Base-by-base conservation (phyloP, 2,113 vertebrate genomes). In the Bostrychus sinensis region DNA sequence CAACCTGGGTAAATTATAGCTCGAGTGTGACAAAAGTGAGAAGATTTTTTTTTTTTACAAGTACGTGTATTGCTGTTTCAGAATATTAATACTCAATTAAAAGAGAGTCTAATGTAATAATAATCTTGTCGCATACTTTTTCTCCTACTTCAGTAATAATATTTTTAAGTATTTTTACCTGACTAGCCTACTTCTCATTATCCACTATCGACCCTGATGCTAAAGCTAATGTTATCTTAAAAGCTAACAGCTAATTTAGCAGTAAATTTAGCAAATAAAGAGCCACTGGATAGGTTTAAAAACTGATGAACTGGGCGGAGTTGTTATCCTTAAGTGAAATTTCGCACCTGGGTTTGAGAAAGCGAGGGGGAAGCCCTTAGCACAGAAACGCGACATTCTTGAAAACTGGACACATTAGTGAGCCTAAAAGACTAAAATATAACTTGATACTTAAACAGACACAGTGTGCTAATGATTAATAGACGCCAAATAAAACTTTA, bases 311-410 rank as follows among this genome's bases (percentile, higher is more conserved):
- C 13, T 23, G 56, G 55, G 30, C 5, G 1, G 11, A 19, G n/a
- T 13, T 9, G 7, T 4, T 71, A 42, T 45, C 19, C 3, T 2
- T 0, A 12, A 0, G 56, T 53, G 56, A 67, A 82, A 82, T 82
- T 37, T 78, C 17, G 7, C 80, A 75, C 56, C 64, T 50, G 42
- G 2, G 0, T 7, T 46, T 23, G 14, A n/a, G 22, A 16, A 4
- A 23, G 16, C 10, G 2, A 1, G 0, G 9, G 14, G 14, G 0
- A 43, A 14, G 10, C 1, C 39, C 30, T 11, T 69, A 6, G 37
- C 66, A 17, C 5, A 1, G 1, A 8, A 2, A 20, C 5, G 78
- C 7, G 72, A 76, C 68, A 68, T 72, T 68, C 48, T 9, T 3
- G 11, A 2, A 19, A 20, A 17, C 22, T 8, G n/a, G 14, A 1